Evolutionary conservation across 1,140 invertebrate genomes (phyloP), one percentile per base, ranked within the genome.

Genomic region (Bombus waltoni): DNA sequence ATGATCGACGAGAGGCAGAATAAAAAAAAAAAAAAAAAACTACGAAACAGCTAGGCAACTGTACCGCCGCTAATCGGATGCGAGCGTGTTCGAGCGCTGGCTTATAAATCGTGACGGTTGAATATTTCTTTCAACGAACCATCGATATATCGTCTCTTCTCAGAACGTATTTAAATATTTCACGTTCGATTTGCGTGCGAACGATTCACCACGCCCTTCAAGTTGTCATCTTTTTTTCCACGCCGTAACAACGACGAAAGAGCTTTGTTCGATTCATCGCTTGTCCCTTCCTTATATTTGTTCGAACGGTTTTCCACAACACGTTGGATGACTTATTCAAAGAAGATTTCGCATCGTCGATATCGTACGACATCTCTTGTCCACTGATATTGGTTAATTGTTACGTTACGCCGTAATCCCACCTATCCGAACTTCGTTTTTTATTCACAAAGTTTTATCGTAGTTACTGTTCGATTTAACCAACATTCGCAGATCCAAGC

Each of bases 141-240:
- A 81, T 81, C 47, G 40, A 72, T 72, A 81, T 81, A 81, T 81
- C 68, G 32, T 35, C 53, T 59, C 11, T 25, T 42, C 53, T 44
- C 38, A 35, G n/a, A 15, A 5, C 4, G 32, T 25, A 15, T 81
- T 59, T 81, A 42, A 73, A 81, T 81, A 44, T 81, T 73, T 81
- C 53, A 81, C 38, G 53, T 18, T 35, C 47, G 28, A 25, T 8
- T 32, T 47, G 28, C n/a, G 44, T 25, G 28, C 47, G n/a, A 53
- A 53, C 53, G 53, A 57, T 57, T 72, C 47, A n/a, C 28, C 15
- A n/a, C 40, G 10, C 2, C 22, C 6, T 70, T 75, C 71, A 22
- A 47, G 71, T 59, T 22, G 28, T 10, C 35, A 22, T 32, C 22
- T 35, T n/a, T 38, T 35, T 35, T 44, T 18, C 15, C 35, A 53